phyloP scores from a whole-genome alignment of 2,113 vertebrate species.

The rat (Rattus norvegicus) region GRCr8 NC_086027.1:48051501-48052000 shows the following conservation, averaged over 20 bases:
- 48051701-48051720: slow-evolving; percentile 1
- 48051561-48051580: background rate
- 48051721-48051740: background rate
- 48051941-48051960: background rate
- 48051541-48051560: too few species aligned
- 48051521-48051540: too few species aligned
- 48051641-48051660: background rate
- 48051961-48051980: slow-evolving; percentile 10
- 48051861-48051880: background rate
- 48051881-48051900: background rate
- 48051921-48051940: background rate
- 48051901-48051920: background rate
- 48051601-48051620: background rate
- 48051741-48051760: background rate
- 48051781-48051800: background rate
- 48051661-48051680: background rate
- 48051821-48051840: background rate
- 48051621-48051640: background rate
- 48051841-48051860: background rate
- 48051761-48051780: slow-evolving; percentile 1
- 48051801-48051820: background rate
- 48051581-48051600: background rate
- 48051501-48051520: background rate
- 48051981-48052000: background rate
- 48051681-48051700: slow-evolving; percentile 36